Percentiles rank a stretch among this genome's conserved stretches.
Conservation (phyloP, 2,888 invertebrate genomes). For the Eilema caniola region DNA sequence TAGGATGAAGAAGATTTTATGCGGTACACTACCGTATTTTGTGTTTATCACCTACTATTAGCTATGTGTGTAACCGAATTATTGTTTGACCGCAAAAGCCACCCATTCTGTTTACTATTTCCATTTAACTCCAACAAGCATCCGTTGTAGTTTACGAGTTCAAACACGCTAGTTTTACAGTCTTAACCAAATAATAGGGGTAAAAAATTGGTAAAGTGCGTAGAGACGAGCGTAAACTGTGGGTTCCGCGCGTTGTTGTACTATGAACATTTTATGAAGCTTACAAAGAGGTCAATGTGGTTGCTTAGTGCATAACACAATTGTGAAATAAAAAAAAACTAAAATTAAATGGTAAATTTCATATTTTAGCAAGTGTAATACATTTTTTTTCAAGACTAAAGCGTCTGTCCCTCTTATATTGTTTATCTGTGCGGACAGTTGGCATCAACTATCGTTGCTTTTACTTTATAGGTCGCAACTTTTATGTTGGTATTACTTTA, state of each 20-base stretch:
- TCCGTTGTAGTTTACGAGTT: constrained; percentile 60
- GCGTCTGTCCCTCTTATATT: no score
- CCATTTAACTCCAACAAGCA: constrained; percentile 49
- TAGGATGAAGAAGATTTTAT: no score
- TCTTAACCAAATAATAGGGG: constrained; percentile 59
- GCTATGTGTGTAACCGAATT: constrained; percentile 34
- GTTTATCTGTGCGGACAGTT: no score
- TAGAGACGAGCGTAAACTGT: constrained; percentile 39
- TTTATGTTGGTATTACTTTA: no score
- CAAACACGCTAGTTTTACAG: constrained; percentile 57
- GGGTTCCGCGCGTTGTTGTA: constrained; percentile 11
- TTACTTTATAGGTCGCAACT: no score
- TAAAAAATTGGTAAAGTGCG: constrained; percentile 45
- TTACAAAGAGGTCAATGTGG: constrained; percentile 6
- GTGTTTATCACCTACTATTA: background rate
- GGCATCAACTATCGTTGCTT: background rate
- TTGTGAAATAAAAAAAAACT: background rate
- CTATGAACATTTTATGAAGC: background rate
- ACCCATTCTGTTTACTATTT: constrained; percentile 52
- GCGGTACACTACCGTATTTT: no score
- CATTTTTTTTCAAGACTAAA: background rate
- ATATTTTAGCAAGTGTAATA: background rate
- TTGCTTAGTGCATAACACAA: background rate
- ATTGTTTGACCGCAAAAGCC: constrained; percentile 47
- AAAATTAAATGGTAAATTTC: background rate